These are phyloP conservation scores for Engystomops pustulosus DNA, from an alignment of 2,113 vertebrate species.

Conservation along the genomic window DNA sequence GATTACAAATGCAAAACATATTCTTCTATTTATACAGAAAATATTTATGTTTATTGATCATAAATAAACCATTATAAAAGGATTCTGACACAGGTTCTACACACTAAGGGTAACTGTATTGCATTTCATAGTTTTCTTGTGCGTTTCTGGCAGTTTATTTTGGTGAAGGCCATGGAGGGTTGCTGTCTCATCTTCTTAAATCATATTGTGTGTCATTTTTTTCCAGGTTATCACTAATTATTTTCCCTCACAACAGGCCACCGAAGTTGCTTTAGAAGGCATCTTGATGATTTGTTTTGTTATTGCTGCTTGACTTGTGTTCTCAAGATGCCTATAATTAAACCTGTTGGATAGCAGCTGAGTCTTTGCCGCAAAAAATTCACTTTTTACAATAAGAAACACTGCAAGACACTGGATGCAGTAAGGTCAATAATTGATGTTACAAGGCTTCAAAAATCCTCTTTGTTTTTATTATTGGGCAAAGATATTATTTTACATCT, in stretches of 20 bases:
- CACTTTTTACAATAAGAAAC: neutral
- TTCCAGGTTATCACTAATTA: slow-evolving; percentile 52
- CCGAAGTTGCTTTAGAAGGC: slow-evolving; percentile 8
- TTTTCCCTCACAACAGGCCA: slow-evolving; percentile 27
- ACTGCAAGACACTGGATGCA: neutral
- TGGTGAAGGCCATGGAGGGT: neutral
- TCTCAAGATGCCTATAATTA: slow-evolving; percentile 48
- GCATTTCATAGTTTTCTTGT: too few relatives aligned
- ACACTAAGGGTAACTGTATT: too few relatives aligned
- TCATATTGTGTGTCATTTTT: neutral
- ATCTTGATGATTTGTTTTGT: slow-evolving; percentile 52
- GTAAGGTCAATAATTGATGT: too few relatives aligned
- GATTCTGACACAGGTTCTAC: too few relatives aligned
- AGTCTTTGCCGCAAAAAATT: slow-evolving; percentile 4
- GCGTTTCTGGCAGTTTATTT: too few relatives aligned
- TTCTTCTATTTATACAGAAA: too few relatives aligned
- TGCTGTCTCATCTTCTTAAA: slow-evolving; percentile 17
- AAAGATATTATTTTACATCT: too few relatives aligned
- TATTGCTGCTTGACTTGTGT: slow-evolving; percentile 53
- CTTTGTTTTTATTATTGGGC: too few relatives aligned
- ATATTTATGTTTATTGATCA: too few relatives aligned
- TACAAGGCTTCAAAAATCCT: too few relatives aligned
- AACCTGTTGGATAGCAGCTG: slow-evolving; percentile 53
- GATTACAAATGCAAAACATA: too few relatives aligned
- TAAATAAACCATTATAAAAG: too few relatives aligned